Conservation (phyloP, 1,140 invertebrate genomes). For the Euwallacea similis region DNA sequence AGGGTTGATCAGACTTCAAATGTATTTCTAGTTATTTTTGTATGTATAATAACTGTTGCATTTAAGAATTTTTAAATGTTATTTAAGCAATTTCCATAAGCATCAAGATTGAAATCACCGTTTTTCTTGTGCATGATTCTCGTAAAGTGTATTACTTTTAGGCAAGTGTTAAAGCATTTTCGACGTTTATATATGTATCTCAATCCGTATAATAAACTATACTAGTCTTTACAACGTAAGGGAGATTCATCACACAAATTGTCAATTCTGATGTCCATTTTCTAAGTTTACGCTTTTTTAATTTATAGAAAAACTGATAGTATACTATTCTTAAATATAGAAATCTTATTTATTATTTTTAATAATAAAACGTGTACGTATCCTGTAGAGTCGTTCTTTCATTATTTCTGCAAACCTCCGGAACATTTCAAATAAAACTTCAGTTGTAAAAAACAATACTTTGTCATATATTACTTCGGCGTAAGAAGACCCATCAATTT, state of each 20-base stretch:
- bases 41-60: conserved; percentile 5
- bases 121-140: conserved; percentile 15
- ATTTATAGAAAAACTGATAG: conserved; percentile 37
- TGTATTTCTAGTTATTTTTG: neutral
- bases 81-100: no score
- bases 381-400: neutral
- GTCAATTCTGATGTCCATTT: conserved; percentile 39
- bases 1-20: neutral
- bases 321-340: conserved; percentile 39
- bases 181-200: conserved; percentile 31
- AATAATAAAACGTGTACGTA: conserved; percentile 38
- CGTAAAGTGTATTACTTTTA: conserved; percentile 19
- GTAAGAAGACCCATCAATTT: conserved; percentile 86
- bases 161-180: conserved; percentile 22
- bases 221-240: conserved; percentile 38
- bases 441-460: conserved; percentile 53
- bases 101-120: neutral
- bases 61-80: no score
- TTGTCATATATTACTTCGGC: conserved; percentile 74
- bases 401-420: neutral
- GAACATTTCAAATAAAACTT: conserved; percentile 26
- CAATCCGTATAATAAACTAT: conserved; percentile 24
- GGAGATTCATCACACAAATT: conserved; percentile 37
- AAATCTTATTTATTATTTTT: conserved; percentile 41
- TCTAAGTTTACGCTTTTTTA: conserved; percentile 37